Percentiles rank a stretch among this genome's conserved stretches.
phyloP scores from a whole-genome alignment of 2,113 vertebrate species.

The Thryonomys swinderianus region DNA sequence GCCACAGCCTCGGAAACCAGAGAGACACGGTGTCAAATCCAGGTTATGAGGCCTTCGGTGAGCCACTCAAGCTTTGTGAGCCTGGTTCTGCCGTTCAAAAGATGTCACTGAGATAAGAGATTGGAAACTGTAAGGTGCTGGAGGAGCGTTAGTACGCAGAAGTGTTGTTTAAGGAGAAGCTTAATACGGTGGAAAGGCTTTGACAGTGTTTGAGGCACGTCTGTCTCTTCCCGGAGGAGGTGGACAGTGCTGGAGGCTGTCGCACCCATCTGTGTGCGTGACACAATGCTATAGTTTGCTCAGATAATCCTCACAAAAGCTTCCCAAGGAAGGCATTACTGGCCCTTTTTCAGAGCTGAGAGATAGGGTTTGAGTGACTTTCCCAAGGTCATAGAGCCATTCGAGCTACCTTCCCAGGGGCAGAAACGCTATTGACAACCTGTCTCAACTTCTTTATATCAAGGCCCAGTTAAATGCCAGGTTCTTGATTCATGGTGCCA shows the following conservation, averaged over 20 bases:
- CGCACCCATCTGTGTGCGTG: background rate
- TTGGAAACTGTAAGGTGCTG: background rate
- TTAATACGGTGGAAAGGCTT: background rate
- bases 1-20: conserved; percentile 40
- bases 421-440: background rate
- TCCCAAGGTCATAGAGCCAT: conserved; percentile 68
- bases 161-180: conserved; percentile 25
- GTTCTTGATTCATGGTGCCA: conserved; percentile 29
- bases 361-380: conserved; percentile 55
- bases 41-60: conserved; percentile 38
- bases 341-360: conserved; percentile 26
- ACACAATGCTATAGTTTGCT: background rate
- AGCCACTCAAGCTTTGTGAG: conserved; percentile 20
- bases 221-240: conserved; percentile 13
- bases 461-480: background rate
- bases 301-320: background rate
- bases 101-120: background rate
- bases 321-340: background rate
- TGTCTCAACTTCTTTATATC: conserved; percentile 6
- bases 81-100: background rate
- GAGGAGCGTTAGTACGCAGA: background rate
- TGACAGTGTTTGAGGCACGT: background rate
- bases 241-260: background rate
- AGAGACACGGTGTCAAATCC: conserved; percentile 12
- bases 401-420: conserved; percentile 9